phyloP scores from a whole-genome alignment of 37 sponge, comb jelly and placozoan genomes.

The Amphimedon queenslandica region DNA sequence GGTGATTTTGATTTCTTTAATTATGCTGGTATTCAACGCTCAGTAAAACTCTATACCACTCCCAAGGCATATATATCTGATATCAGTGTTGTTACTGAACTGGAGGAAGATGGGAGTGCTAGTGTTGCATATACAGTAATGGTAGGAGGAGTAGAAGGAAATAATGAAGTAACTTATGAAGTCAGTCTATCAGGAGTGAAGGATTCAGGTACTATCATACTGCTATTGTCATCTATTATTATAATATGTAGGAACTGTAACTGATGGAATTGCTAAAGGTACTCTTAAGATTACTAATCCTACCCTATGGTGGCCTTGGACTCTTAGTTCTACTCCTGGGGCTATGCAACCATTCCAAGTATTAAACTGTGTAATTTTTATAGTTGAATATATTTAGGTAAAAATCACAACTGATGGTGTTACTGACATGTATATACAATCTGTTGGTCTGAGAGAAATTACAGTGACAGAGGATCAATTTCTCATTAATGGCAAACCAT shows the following conservation, averaged over 20 bases:
- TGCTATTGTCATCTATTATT: too few relatives aligned
- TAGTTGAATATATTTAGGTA: too few relatives aligned
- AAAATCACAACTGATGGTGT: too few relatives aligned
- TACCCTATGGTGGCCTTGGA: conserved; percentile 73
- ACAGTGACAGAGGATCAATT: conserved; percentile 35
- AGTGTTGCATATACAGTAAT: conserved; percentile 14
- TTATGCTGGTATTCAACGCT: conserved; percentile 64
- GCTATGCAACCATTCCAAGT: conserved; percentile 46
- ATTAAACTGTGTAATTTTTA: neutral
- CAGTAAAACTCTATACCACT: conserved; percentile 55
- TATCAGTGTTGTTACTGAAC: conserved; percentile 13
- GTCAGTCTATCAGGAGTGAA: neutral
- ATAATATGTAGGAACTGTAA: too few relatives aligned
- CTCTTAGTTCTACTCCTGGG: conserved; percentile 22
- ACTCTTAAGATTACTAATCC: too few relatives aligned
- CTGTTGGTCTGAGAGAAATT: conserved; percentile 50
- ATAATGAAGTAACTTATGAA: neutral
- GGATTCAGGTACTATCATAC: too few relatives aligned
- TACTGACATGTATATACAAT: conserved; percentile 36
- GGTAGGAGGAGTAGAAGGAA: neutral
- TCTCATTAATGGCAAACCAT: conserved; percentile 64
- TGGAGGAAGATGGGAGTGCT: conserved; percentile 2
- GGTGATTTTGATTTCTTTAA: conserved; percentile 70
- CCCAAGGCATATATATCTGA: conserved; percentile 33
- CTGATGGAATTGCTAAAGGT: too few relatives aligned